A percentile compares a stretch with the other conserved stretches of the same genome.
phyloP scores from a whole-genome alignment of 2,113 vertebrate species.

The Leiothrix lutea region DNA sequence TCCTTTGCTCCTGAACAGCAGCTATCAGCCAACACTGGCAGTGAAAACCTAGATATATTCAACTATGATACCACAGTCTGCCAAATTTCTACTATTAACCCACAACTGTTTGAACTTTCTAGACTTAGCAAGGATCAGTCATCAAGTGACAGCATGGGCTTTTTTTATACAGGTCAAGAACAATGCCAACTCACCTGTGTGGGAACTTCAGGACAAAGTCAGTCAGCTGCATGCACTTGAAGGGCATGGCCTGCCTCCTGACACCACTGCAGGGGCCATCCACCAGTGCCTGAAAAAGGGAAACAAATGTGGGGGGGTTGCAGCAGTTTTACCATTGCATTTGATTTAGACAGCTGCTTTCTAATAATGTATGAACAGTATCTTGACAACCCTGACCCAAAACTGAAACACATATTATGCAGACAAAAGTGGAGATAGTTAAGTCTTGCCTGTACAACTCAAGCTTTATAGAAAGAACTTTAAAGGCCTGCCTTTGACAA shows the following conservation, averaged over 20 bases:
- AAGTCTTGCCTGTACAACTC: neutral
- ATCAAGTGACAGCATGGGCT: accelerated
- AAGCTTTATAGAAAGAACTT: neutral
- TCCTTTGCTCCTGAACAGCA: neutral
- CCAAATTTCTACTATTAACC: neutral
- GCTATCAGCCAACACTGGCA: neutral
- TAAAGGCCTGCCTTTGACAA: neutral
- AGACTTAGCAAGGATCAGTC: neutral
- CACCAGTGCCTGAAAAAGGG: constrained; percentile 81
- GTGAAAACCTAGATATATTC: neutral
- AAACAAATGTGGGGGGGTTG: accelerated
- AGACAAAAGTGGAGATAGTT: neutral
- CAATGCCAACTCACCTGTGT: constrained; percentile 76
- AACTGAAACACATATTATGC: accelerated
- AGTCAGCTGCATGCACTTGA: constrained; percentile 87
- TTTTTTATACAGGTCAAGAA: neutral
- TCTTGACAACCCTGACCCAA: neutral
- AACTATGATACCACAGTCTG: accelerated
- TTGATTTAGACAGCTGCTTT: neutral
- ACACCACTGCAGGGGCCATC: constrained; percentile 93
- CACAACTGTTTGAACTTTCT: neutral
- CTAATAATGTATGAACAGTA: accelerated
- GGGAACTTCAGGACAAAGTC: constrained; percentile 95
- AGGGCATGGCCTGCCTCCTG: constrained; percentile 92
- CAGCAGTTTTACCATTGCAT: neutral